phyloP scores from a whole-genome alignment of 2,797 vertebrate genomes.

The Urophycis tenuis region DNA sequence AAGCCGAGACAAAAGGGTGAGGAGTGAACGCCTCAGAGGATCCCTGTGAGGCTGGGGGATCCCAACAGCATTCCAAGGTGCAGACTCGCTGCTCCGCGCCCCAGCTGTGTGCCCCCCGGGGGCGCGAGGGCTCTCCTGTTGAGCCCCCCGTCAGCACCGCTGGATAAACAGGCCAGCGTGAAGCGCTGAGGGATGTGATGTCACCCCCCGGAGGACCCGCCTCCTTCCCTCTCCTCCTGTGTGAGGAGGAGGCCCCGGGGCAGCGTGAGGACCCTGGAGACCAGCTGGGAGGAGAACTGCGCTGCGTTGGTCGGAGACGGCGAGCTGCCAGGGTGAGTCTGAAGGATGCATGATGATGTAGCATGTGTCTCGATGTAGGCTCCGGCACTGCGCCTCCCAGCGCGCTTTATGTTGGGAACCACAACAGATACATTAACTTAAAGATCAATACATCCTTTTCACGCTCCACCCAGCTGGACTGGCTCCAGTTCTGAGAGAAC shows the following conservation, averaged over 20 bases:
- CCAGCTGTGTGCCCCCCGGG: conserved; percentile 26
- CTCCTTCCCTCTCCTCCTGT: neutral
- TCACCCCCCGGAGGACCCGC: conserved; percentile 6
- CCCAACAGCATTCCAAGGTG: too few relatives aligned
- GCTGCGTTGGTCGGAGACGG: too few relatives aligned
- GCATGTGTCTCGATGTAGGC: neutral
- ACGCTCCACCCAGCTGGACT: neutral
- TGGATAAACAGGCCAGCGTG: conserved; percentile 7
- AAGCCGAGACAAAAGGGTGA: too few relatives aligned
- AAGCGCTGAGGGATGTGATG: conserved; percentile 2
- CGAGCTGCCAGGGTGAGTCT: neutral
- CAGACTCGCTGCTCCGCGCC: neutral
- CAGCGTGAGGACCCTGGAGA: neutral
- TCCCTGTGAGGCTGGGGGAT: too few relatives aligned
- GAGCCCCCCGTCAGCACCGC: too few relatives aligned
- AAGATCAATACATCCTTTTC: neutral
- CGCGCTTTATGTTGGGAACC: neutral
- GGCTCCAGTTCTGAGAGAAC: neutral
- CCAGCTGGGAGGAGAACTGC: too few relatives aligned
- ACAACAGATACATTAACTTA: neutral
- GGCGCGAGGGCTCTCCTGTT: too few relatives aligned
- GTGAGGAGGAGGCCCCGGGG: too few relatives aligned
- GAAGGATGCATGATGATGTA: too few relatives aligned
- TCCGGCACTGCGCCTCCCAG: neutral
- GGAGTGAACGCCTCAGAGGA: too few relatives aligned